Conservation (phyloP, 2,797 vertebrate species). For the Malurus splendens region DNA sequence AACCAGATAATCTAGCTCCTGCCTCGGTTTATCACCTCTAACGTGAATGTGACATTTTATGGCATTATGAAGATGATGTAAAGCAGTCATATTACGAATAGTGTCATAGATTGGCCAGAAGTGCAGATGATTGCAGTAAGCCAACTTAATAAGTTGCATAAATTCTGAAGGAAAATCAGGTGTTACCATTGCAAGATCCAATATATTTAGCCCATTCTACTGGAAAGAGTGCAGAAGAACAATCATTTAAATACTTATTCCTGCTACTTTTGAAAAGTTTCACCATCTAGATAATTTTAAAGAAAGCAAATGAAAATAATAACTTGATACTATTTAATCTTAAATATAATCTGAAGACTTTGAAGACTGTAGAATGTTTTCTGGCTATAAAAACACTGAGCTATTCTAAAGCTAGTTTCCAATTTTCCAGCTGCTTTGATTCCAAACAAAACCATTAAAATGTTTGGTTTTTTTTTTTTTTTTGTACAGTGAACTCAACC, state of each 20-base stretch:
- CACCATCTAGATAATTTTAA: background rate
- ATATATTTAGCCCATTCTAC: background rate
- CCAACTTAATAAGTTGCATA: background rate
- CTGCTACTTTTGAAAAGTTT: background rate
- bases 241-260: background rate
- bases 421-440: conserved; percentile 1
- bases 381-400: background rate
- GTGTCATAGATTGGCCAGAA: background rate
- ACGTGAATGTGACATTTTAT: background rate
- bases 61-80: background rate
- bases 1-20: background rate
- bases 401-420: background rate
- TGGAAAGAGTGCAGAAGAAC: background rate
- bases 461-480: background rate
- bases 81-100: background rate
- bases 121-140: background rate
- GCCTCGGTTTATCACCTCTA: background rate
- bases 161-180: background rate
- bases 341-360: background rate
- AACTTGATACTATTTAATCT: background rate
- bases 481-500: background rate
- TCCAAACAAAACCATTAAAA: background rate
- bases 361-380: background rate
- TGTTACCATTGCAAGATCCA: background rate
- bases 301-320: background rate